phyloP scores from a whole-genome alignment of 2,797 vertebrate genomes.

The Sorex maritimensis region DNA sequence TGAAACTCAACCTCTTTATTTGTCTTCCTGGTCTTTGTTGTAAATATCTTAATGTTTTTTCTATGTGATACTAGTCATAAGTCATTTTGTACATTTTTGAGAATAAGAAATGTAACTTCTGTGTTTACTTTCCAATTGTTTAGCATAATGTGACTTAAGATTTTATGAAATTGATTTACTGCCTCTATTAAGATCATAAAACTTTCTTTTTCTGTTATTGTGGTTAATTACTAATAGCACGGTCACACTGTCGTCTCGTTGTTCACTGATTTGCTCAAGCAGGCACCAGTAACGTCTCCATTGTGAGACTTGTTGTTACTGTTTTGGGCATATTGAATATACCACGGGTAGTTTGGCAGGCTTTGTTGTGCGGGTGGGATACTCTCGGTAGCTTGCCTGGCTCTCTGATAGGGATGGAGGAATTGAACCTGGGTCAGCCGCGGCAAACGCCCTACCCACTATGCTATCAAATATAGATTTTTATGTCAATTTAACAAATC shows the following conservation, averaged over 20 bases:
- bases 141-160: neutral
- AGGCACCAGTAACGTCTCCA: too few species aligned
- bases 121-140: neutral
- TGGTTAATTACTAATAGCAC: neutral
- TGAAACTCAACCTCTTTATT: neutral
- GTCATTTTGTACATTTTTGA: neutral
- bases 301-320: too few species aligned
- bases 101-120: neutral
- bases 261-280: too few species aligned
- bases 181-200: neutral
- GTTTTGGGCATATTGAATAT: too few species aligned
- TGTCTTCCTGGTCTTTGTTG: neutral
- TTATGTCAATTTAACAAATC: conserved; percentile 9
- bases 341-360: too few species aligned
- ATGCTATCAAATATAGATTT: neutral
- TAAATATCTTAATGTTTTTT: neutral
- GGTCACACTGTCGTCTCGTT: too few species aligned
- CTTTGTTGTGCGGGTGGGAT: too few species aligned
- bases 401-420: too few species aligned
- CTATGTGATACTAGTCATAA: neutral
- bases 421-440: too few species aligned
- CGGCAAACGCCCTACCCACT: too few species aligned
- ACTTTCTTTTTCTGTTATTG: neutral
- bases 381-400: too few species aligned
- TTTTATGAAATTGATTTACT: conserved; percentile 21